Conservation (phyloP, 2,113 vertebrate species). For the Pangasianodon hypophthalmus region DNA sequence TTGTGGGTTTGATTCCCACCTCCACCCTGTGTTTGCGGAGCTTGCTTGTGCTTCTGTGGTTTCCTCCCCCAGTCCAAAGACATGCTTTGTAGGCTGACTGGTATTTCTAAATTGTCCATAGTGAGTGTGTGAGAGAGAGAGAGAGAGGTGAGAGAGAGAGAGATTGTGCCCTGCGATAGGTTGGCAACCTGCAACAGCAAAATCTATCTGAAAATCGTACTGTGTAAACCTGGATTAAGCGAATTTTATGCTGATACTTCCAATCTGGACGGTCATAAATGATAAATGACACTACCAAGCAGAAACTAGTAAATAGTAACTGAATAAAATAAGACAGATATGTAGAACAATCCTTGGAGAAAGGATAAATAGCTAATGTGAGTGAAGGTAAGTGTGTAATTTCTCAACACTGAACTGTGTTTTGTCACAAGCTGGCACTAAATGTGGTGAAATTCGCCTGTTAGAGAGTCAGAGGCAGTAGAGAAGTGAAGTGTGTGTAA, state of each 20-base stretch:
- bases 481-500: not conserved
- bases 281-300: not conserved
- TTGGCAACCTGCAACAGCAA: not conserved
- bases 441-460: not conserved
- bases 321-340: not conserved
- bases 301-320: not conserved
- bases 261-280: not conserved
- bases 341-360: not conserved
- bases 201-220: not conserved
- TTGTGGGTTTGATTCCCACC: too few relatives aligned
- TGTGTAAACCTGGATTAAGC: not conserved
- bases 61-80: too few relatives aligned
- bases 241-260: not conserved
- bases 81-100: too few relatives aligned
- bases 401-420: not conserved
- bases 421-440: not conserved
- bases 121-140: too few relatives aligned
- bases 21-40: too few relatives aligned
- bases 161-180: too few relatives aligned
- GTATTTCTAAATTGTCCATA: too few relatives aligned
- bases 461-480: not conserved
- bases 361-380: not conserved
- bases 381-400: too few relatives aligned
- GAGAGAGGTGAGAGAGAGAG: too few relatives aligned
- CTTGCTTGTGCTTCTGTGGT: too few relatives aligned